These are phyloP conservation scores for Drosophila erecta DNA, from an alignment of 1,140 invertebrate genomes.

Conservation along the genomic window DNA sequence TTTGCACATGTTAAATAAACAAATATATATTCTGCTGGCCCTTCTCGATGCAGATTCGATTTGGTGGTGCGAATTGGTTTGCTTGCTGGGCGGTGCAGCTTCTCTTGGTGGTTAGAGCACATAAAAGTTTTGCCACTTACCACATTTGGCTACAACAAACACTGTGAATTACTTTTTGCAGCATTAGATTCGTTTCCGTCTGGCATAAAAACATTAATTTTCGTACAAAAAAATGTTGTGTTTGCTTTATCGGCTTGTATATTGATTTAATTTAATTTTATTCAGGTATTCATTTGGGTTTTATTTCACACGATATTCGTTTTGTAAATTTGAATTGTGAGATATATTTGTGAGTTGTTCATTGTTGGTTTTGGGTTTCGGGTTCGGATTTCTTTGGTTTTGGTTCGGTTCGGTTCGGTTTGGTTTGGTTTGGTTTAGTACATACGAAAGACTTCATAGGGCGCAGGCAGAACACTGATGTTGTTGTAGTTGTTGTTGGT, in stretches of 20 bases:
- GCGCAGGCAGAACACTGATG: constrained; percentile 81
- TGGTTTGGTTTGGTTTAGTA: constrained; percentile 62
- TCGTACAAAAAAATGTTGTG: constrained; percentile 64
- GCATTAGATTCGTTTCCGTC: constrained; percentile 40
- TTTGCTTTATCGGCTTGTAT: constrained; percentile 28
- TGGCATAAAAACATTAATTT: constrained; percentile 58
- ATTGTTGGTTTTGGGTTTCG: constrained; percentile 20
- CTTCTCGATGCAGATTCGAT: constrained; percentile 1
- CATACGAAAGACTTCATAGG: constrained; percentile 85
- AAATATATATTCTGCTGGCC: constrained; percentile 25
- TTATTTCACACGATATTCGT: constrained; percentile 57
- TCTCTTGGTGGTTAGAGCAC: constrained; percentile 20
- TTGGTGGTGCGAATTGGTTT: constrained; percentile 13
- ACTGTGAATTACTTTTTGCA: constrained; percentile 11
- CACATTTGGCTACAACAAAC: constrained; percentile 50
- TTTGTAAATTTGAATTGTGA: constrained; percentile 67
- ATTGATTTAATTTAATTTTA: constrained; percentile 52
- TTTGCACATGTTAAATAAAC: constrained; percentile 18
- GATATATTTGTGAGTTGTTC: constrained; percentile 49
- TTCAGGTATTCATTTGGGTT: constrained; percentile 56
- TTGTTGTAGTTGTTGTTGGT: constrained; percentile 27
- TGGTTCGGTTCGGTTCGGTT: constrained; percentile 26
- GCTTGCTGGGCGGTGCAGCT: constrained; percentile 14
- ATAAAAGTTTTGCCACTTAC: constrained; percentile 76
- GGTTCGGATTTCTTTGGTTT: constrained; percentile 30